phyloP scores from a whole-genome alignment of 2,888 invertebrate genomes.

The Isoperla grammatica region DNA sequence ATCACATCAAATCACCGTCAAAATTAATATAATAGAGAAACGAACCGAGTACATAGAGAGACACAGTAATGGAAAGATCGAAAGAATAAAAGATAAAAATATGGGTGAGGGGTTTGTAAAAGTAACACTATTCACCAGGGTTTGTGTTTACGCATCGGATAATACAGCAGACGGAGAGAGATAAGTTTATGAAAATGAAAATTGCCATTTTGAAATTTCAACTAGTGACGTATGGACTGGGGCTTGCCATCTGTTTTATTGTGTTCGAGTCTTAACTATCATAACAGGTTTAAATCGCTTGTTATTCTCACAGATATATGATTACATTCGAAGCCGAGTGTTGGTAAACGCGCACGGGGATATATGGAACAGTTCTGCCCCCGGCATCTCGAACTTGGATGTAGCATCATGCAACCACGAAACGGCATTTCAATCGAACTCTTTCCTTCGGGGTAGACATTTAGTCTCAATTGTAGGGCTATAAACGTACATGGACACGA shows the following conservation, averaged over 20 bases:
- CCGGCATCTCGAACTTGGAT: background rate
- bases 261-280: background rate
- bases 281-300: constrained; percentile 9
- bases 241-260: constrained; percentile 13
- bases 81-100: constrained; percentile 15
- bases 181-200: constrained; percentile 14
- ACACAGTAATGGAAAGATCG: constrained; percentile 5
- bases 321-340: constrained; percentile 8
- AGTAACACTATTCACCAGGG: constrained; percentile 3
- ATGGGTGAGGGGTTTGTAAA: constrained; percentile 14
- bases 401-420: background rate
- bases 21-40: constrained; percentile 30
- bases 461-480: constrained; percentile 12
- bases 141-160: constrained; percentile 12
- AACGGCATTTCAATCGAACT: background rate
- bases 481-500: background rate
- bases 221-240: background rate
- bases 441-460: background rate
- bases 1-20: constrained; percentile 30
- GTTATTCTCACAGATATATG: constrained; percentile 15
- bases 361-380: background rate
- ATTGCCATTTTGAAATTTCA: constrained; percentile 15
- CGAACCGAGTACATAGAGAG: constrained; percentile 7
- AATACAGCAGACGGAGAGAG: background rate
- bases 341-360: background rate